phyloP scores from a whole-genome alignment of 2,888 invertebrate species.

The Rotaria sp. region DNA sequence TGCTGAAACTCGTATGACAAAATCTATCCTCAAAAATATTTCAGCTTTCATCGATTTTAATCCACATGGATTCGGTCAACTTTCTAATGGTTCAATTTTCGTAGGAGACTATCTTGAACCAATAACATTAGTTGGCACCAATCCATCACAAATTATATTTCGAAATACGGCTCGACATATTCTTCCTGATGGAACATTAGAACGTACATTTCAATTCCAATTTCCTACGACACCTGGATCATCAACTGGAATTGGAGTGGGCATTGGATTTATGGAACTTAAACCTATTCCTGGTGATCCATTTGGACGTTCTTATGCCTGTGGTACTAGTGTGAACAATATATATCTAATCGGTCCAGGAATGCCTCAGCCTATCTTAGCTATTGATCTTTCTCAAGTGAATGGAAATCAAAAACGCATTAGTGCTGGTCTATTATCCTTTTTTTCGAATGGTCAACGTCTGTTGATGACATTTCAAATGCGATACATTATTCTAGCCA shows the following conservation, averaged over 20 bases:
- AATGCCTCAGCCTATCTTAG: not conserved
- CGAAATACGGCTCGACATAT: not conserved
- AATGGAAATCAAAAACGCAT: not conserved
- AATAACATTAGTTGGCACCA: not conserved
- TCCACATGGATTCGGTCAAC: not conserved
- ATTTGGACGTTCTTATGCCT: not conserved
- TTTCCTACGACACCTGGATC: not conserved
- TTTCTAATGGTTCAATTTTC: not conserved
- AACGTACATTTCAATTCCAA: not conserved
- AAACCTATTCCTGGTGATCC: not conserved
- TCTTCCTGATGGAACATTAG: not conserved
- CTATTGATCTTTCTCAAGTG: not conserved
- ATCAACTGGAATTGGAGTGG: not conserved
- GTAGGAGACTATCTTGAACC: not conserved
- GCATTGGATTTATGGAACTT: not conserved
- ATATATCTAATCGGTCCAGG: not conserved
- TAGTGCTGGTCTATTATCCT: not conserved
- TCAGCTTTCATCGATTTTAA: not conserved
- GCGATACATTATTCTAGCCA: not conserved
- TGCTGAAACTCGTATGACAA: not conserved
- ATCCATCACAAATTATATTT: not conserved
- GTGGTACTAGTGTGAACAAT: not conserved
- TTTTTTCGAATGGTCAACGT: not conserved
- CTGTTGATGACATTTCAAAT: not conserved
- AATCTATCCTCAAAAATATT: not conserved